Conservation (phyloP, 2,113 vertebrate species). For the Furnarius figulus region DNA sequence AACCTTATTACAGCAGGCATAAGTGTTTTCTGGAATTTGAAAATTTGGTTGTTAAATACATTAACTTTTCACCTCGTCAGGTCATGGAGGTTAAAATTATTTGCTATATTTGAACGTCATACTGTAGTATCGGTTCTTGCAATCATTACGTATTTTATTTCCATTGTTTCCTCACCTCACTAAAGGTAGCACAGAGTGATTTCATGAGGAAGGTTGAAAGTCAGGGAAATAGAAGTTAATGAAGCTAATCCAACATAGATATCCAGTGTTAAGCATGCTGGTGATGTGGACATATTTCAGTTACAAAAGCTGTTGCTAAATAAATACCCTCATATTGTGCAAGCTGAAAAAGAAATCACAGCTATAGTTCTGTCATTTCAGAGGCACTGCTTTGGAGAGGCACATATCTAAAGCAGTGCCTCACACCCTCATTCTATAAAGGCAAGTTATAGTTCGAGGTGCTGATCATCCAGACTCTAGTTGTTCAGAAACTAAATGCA, state of each 20-base stretch:
- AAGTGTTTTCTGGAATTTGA: not conserved
- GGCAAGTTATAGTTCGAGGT: not conserved
- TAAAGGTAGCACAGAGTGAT: not conserved
- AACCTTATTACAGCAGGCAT: not conserved
- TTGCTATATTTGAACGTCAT: not conserved
- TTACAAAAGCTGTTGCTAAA: not conserved
- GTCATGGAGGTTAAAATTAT: not conserved
- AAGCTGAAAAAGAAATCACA: not conserved
- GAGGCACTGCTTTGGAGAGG: not conserved
- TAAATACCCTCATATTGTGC: not conserved
- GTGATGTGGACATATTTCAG: fast-evolving
- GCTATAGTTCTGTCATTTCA: not conserved
- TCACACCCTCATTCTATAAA: not conserved
- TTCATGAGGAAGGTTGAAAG: not conserved
- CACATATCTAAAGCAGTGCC: not conserved
- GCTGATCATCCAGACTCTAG: not conserved
- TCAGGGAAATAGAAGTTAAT: not conserved
- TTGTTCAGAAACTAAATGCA: not conserved
- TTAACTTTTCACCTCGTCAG: not conserved
- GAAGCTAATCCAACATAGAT: not conserved
- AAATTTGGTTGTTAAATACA: not conserved
- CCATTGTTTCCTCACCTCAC: not conserved
- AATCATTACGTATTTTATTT: not conserved
- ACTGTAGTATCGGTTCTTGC: not conserved
- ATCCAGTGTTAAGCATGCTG: not conserved